Conservation (phyloP, 1,140 invertebrate genomes). For the Telenomus remus region DNA sequence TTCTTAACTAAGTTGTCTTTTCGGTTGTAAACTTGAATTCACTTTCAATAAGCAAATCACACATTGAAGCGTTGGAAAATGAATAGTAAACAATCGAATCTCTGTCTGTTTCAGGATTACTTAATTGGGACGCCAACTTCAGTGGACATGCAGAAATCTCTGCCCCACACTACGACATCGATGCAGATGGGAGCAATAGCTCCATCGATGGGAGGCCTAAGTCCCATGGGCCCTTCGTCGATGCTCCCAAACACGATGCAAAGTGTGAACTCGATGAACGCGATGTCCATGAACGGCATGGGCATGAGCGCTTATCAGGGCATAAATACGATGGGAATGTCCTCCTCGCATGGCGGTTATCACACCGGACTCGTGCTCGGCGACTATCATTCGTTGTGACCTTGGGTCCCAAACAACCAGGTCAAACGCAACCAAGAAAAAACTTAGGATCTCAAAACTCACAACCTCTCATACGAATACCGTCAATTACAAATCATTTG, state of each 20-base stretch:
- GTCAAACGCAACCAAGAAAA: constrained; percentile 71
- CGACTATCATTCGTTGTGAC: constrained; percentile 75
- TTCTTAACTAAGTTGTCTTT: too few relatives aligned
- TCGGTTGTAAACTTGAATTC: too few relatives aligned
- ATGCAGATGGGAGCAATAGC: constrained; percentile 75
- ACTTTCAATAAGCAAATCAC: too few relatives aligned
- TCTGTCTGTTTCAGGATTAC: constrained; percentile 66
- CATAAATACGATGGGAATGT: constrained; percentile 72
- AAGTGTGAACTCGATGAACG: constrained; percentile 72
- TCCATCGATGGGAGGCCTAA: constrained; percentile 71
- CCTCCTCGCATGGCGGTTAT: constrained; percentile 69
- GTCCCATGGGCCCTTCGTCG: constrained; percentile 71
- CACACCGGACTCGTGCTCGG: constrained; percentile 73
- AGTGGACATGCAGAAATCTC: constrained; percentile 71
- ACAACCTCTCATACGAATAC: constrained; percentile 27
- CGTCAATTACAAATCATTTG: constrained; percentile 33
- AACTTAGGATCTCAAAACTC: constrained; percentile 63
- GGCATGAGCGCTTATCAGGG: constrained; percentile 73
- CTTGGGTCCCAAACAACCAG: constrained; percentile 70
- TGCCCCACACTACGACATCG: constrained; percentile 72
- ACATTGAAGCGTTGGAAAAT: too few relatives aligned
- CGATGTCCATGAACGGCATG: constrained; percentile 74
- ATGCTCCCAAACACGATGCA: constrained; percentile 73
- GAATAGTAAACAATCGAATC: too few relatives aligned
- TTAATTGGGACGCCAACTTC: constrained; percentile 71